Base-by-base conservation (phyloP, 2,113 vertebrate species). In the Antechinus stuartii region DNA sequence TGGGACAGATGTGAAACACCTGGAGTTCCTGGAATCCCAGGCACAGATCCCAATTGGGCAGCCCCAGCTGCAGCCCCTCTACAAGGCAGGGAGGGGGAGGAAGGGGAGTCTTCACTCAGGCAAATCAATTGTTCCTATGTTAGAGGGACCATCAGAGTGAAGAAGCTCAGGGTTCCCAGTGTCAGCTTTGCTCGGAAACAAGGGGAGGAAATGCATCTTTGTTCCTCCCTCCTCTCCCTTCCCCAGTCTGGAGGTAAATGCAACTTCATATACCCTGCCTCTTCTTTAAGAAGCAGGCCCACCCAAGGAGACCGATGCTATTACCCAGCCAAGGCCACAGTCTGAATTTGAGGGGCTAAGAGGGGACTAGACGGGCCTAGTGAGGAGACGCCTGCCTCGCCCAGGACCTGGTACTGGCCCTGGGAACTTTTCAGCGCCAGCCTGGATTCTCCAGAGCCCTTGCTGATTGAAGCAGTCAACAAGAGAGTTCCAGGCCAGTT, bases 1-100 rank as follows among this genome's bases (percentile, higher is more conserved):
- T 90, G 90, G 46, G 90, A 90, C 47, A 90, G 90, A 90, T 50
- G 49, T 90, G 49, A 90, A 90, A 90, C 90, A 90, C 90, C 90
- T 90, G 90, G 90, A 90, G 90, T 52, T 90, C 90, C 90, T 90
- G 90, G 90, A 90, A 52, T 90, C 49, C 49, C 90, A 52, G 90
- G 46, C 90, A 49, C 47, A 50, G 47, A 12, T 90, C 24, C 90
- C 47, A 90, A 52, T 10, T 52, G 90, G 90, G 90, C 46, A 90
- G 90, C 90, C 26, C 90, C 68, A 84, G 68, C 68, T 84, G 68
- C 68, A 84, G 68, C 68, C n/a, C 68, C 68, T 84, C 68, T 84
- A 42, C 68, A n/a, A 84, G 68, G n/a, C 68, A 84, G 68, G n/a
- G 68, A 42, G 6, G 68, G 49, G 49, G 49, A 49, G 47, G 47